Evolutionary conservation across 2,888 invertebrate genomes (phyloP), one percentile per base, ranked within the genome.

Genomic region (Dasysyrphus albostriatus): DNA sequence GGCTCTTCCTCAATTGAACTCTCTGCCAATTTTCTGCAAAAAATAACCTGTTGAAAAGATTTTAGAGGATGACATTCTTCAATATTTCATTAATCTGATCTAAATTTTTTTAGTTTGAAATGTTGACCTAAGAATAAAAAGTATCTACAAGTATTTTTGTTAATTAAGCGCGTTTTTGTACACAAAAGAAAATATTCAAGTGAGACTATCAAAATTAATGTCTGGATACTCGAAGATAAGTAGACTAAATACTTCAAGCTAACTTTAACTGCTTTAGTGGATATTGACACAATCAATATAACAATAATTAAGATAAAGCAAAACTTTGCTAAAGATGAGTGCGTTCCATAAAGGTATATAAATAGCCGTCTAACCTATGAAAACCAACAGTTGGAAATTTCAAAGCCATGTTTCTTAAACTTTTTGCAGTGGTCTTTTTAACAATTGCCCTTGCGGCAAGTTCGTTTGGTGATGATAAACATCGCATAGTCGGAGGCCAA

Each of bases 401-500:
- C 1, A 16, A 1, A 7, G 58, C 14, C 34, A 87, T 83, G 87
- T 72, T 78, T 51, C 37, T 69, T 32, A 83, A 79, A 59, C 47
- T 65, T 9, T 5, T 74, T 19, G n/a, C 47, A 44, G 29, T 24
- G n/a, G 2, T 79, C 47, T 14, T 83, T 12, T 63, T 70, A 6
- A 16, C 51, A 32, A 2, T 70, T 24, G 63, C 54, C 24, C 3
- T 87, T 10, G 9, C 65, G 19, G 65, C 19, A 8, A 65, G 9
- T 42, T 69, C 59, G 3, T 54, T 65, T 10, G 75, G 70, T 9
- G 74, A 56, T 1, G 61, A 56, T 9, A 59, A 69, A 4, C 69
- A 37, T 8, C 91, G 91, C 9, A 89, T 92, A 70, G 91, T 92
- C 44, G 92, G 92, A 5, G 93, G 93, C 0, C 73, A 88, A 3